These are phyloP conservation scores for Ammospiza caudacuta DNA, from an alignment of 2,113 vertebrate species.

Conservation along the genomic window DNA sequence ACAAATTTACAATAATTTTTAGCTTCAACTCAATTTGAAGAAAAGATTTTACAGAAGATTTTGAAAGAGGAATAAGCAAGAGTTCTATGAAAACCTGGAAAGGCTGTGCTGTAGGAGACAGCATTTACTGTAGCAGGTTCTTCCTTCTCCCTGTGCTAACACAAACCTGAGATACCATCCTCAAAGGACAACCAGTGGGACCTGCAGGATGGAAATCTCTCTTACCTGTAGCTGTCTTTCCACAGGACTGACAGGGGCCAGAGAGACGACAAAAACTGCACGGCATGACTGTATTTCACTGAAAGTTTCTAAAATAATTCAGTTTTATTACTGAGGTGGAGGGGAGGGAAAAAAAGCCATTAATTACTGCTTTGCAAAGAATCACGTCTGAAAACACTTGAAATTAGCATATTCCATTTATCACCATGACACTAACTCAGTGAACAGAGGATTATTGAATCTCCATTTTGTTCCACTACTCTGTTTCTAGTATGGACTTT, in stretches of 20 bases:
- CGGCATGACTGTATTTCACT: neutral
- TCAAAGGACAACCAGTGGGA: neutral
- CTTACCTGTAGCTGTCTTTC: neutral
- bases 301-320: neutral
- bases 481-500: constrained; percentile 2
- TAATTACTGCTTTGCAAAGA: neutral
- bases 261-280: neutral
- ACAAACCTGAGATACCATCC: neutral
- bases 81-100: neutral
- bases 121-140: neutral
- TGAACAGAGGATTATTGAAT: neutral
- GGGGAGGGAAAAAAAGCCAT: neutral
- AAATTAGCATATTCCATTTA: constrained; percentile 30
- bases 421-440: constrained; percentile 2
- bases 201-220: neutral
- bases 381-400: constrained; percentile 1
- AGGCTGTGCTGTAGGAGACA: neutral
- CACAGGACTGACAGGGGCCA: neutral
- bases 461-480: constrained; percentile 10
- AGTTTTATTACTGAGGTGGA: neutral
- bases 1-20: neutral
- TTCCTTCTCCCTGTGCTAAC: neutral
- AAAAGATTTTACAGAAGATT: neutral
- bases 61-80: neutral
- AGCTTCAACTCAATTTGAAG: neutral